phyloP scores from a whole-genome alignment of 2,888 invertebrate genomes.

The Prenolepis imparis region DNA sequence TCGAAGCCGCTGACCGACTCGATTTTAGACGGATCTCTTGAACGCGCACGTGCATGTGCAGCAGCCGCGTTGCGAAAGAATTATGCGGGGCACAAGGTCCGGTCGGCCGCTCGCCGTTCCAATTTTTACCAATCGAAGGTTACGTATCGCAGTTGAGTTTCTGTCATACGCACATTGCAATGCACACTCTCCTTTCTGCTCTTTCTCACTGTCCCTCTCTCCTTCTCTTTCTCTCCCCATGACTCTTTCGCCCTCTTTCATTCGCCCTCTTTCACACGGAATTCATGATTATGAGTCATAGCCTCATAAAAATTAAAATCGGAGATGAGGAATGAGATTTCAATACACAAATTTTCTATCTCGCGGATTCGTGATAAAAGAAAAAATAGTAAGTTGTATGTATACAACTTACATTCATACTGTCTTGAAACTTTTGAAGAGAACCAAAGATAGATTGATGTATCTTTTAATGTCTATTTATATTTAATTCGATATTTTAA shows the following conservation, averaged over 20 bases:
- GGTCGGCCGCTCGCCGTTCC: conserved; percentile 80
- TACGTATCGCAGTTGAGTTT: conserved; percentile 72
- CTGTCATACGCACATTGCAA: conserved; percentile 24
- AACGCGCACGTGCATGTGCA: conserved; percentile 63
- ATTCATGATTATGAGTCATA: conserved; percentile 63
- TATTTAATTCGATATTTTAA: neutral
- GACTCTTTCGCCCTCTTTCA: conserved; percentile 5
- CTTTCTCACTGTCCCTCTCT: neutral
- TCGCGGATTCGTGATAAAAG: neutral
- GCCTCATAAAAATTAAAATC: conserved; percentile 39
- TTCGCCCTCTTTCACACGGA: conserved; percentile 34
- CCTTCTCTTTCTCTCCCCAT: neutral
- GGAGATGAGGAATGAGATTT: neutral
- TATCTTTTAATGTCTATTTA: neutral
- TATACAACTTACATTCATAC: no score
- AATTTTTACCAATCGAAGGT: conserved; percentile 81
- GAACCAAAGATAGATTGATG: neutral
- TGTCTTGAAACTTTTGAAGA: neutral
- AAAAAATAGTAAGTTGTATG: no score
- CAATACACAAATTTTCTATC: neutral
- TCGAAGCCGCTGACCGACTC: conserved; percentile 45
- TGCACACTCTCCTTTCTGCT: conserved; percentile 17
- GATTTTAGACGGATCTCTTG: conserved; percentile 67
- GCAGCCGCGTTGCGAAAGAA: conserved; percentile 76
- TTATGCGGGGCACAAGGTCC: conserved; percentile 80